Percentiles rank a stretch among this genome's conserved stretches.
Evolutionary conservation across 2,888 invertebrate species (phyloP).

Genomic region (Pachycephus smyrnensis): DNA sequence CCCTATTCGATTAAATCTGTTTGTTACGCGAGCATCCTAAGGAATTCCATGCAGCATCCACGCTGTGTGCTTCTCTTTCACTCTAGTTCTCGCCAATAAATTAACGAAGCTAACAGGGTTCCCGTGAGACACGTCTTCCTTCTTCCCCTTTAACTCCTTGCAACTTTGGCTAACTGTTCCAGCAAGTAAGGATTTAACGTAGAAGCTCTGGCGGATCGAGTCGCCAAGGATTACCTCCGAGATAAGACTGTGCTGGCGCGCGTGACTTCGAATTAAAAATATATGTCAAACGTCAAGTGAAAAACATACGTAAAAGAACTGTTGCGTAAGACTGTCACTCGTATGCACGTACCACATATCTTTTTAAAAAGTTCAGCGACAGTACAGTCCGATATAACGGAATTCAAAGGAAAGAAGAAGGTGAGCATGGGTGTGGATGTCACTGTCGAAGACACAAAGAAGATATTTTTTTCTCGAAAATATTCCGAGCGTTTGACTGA

Average conservation of each 20-base stretch:
- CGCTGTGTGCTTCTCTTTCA: background rate
- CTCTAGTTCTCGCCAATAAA: background rate
- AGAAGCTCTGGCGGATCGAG: background rate
- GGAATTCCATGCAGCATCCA: background rate
- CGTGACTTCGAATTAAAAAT: background rate
- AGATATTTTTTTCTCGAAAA: background rate
- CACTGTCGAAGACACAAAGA: background rate
- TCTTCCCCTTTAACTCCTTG: background rate
- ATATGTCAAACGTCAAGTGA: background rate
- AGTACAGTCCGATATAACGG: too few relatives aligned
- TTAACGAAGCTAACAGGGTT: background rate
- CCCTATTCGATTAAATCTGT: background rate
- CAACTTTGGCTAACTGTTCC: background rate
- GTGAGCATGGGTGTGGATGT: background rate
- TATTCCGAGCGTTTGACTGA: background rate
- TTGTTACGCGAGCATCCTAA: background rate
- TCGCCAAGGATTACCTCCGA: background rate
- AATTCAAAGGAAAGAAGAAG: background rate
- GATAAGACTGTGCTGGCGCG: background rate
- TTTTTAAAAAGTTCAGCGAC: too few relatives aligned
- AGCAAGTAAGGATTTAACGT: background rate
- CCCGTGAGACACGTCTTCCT: background rate
- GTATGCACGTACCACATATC: too few relatives aligned
- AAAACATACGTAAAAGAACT: background rate
- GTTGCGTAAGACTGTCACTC: too few relatives aligned